Conservation (phyloP, 2,113 vertebrate genomes). For the Dryoscopus gambensis region DNA sequence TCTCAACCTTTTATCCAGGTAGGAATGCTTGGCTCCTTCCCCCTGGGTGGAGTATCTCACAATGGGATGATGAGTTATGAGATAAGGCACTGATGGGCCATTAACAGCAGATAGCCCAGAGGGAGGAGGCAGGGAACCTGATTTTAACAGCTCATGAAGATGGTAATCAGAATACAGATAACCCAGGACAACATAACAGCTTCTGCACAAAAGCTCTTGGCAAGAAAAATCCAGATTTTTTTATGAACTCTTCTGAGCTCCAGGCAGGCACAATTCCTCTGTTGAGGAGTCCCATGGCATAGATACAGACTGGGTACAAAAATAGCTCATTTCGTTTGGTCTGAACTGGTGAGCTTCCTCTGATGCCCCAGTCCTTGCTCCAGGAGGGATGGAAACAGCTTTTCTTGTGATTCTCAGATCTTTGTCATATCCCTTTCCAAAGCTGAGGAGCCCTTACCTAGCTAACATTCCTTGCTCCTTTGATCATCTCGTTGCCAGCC, state of each 20-base stretch:
- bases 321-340: not conserved
- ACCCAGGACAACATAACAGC: too few species aligned
- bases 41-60: too few species aligned
- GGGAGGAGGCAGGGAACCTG: too few species aligned
- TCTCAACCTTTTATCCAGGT: too few species aligned
- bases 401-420: not conserved
- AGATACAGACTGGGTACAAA: not conserved
- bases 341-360: not conserved
- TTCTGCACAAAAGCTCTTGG: rapidly evolving
- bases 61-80: too few species aligned
- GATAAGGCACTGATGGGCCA: too few species aligned
- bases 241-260: not conserved
- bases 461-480: not conserved
- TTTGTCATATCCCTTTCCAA: not conserved
- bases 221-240: not conserved
- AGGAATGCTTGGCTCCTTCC: too few species aligned
- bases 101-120: too few species aligned
- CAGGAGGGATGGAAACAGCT: not conserved
- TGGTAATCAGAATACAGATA: too few species aligned
- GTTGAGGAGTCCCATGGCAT: not conserved
- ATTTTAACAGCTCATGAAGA: too few species aligned
- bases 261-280: not conserved
- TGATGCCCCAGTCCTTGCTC: not conserved
- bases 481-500: not conserved
- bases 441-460: not conserved